Conservation (phyloP, 1,140 invertebrate genomes). For the Zaprionus taronus region DNA sequence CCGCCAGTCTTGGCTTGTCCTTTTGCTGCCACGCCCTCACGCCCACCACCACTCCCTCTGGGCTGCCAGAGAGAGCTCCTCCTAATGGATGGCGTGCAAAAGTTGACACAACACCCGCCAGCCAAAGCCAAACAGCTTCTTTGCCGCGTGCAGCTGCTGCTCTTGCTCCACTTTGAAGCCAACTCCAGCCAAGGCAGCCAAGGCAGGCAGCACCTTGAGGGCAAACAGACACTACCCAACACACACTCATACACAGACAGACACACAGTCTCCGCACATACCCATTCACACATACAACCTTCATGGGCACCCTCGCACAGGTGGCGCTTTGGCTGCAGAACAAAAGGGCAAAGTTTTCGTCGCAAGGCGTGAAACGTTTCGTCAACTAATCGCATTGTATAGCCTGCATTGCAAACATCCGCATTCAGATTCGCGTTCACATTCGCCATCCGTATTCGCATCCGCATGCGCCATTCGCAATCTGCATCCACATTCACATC, state of each 20-base stretch:
- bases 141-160: conserved; percentile 69
- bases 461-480: conserved; percentile 4
- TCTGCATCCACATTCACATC: neutral
- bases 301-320: neutral
- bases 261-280: neutral
- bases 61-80: neutral
- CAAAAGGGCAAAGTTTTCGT: conserved; percentile 75
- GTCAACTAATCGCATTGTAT: conserved; percentile 65
- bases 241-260: too few relatives aligned
- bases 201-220: conserved; percentile 26
- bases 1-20: conserved; percentile 41
- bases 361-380: conserved; percentile 71
- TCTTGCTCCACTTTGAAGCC: conserved; percentile 25
- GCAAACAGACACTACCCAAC: conserved; percentile 35
- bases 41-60: neutral
- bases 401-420: conserved; percentile 12
- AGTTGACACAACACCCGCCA: conserved; percentile 77
- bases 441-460: conserved; percentile 5
- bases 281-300: neutral
- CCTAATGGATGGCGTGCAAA: conserved; percentile 76
- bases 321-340: conserved; percentile 23
- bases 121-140: conserved; percentile 70
- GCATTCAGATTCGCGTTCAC: conserved; percentile 6
- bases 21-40: neutral
- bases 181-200: conserved; percentile 23